Percentiles rank a stretch among this genome's conserved stretches.
These are phyloP conservation scores for Rhynchopsitta pachyrhyncha DNA, from an alignment of 2,113 vertebrate species.

Conservation along the genomic window DNA sequence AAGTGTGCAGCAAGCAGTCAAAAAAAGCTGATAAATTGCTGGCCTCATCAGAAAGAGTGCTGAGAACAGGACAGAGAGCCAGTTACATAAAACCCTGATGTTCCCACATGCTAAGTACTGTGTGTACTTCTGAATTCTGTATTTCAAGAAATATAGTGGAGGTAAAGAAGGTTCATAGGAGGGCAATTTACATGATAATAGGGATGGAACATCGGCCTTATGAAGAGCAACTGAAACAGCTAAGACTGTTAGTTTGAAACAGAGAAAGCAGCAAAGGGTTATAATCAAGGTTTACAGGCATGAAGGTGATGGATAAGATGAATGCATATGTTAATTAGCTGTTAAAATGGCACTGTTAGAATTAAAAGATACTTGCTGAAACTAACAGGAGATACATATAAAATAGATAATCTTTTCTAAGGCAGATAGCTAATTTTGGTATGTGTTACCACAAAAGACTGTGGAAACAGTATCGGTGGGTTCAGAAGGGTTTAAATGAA, in stretches of 20 bases:
- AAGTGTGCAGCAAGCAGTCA: background rate
- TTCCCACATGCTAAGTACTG: background rate
- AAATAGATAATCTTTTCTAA: background rate
- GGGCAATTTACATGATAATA: background rate
- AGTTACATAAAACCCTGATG: background rate
- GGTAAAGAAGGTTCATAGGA: background rate
- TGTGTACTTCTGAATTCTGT: background rate
- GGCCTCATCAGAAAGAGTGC: background rate
- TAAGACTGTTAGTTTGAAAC: background rate
- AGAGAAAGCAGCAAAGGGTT: background rate
- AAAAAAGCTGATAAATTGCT: background rate
- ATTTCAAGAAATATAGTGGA: background rate
- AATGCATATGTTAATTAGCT: background rate
- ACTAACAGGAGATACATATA: background rate
- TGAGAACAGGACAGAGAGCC: background rate
- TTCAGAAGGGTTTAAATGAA: background rate
- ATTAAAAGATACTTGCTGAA: background rate
- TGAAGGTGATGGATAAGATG: background rate
- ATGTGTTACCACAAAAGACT: background rate
- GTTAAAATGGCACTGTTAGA: background rate
- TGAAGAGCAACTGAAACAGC: background rate
- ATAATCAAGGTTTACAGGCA: background rate
- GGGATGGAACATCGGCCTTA: background rate
- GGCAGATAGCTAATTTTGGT: background rate
- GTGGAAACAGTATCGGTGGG: background rate